Evolutionary conservation across 2,113 vertebrate species (phyloP).

Genomic region (Picathartes gymnocephalus): DNA sequence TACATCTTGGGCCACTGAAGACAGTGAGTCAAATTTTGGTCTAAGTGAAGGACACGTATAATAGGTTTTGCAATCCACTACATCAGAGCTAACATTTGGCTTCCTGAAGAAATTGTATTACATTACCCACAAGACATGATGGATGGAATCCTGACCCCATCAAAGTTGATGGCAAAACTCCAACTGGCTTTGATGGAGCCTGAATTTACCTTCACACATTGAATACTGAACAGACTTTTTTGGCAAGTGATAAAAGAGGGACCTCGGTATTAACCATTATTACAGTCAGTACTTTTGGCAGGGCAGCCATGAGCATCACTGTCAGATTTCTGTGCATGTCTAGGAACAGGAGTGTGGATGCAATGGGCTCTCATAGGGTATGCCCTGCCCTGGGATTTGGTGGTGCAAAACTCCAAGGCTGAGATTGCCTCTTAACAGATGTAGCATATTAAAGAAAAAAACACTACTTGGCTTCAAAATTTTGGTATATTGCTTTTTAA

Average conservation of each 20-base stretch:
- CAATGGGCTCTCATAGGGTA: neutral
- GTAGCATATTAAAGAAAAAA: neutral
- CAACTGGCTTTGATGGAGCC: neutral
- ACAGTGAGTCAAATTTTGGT: neutral
- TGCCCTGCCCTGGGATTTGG: neutral
- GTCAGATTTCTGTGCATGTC: neutral
- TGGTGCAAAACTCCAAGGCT: neutral
- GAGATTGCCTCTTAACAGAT: neutral
- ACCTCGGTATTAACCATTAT: neutral
- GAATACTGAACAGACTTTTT: neutral
- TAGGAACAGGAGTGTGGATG: neutral
- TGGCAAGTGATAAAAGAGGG: conserved; percentile 3
- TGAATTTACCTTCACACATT: neutral
- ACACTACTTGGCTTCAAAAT: neutral
- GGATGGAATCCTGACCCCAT: neutral
- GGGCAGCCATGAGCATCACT: neutral
- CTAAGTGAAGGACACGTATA: neutral
- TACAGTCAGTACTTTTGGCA: neutral
- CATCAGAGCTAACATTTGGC: neutral
- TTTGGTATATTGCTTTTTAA: neutral
- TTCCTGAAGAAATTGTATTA: neutral
- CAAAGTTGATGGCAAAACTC: neutral
- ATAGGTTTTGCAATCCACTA: neutral
- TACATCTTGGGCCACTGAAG: neutral
- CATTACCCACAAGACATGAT: neutral